Base-by-base conservation (phyloP, 2,888 invertebrate genomes). In the Lithosia quadra region DNA sequence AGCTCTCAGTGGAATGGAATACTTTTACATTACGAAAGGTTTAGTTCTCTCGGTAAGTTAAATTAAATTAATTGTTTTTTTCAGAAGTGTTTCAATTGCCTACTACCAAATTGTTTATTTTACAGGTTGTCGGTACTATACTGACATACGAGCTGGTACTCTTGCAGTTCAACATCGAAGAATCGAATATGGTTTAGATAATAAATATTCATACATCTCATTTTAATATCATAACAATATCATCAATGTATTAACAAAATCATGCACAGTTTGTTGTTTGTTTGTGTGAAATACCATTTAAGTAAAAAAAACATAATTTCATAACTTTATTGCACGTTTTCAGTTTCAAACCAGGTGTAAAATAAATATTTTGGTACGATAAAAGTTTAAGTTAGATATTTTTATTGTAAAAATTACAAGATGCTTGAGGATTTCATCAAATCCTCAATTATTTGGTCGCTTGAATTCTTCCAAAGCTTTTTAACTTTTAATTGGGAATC, bases 21-120 rank as follows among this genome's bases (percentile, higher is more conserved):
- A 95, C 73, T 96, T 96, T 78, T 88, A 92, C n/a, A 91, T 96
- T 15, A 95, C 95, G 0, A 91, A 95, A 70, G 95, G 95, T 69
- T 91, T 96, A 9, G 90, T 96, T 79, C 86, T 96, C 10, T 92
- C 95, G 49, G 96, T 96, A 86, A 92, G 94, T 88, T 2, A 58
- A 24, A 9, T 18, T 18, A 8, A n/a, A 7, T 33, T n/a, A 11
- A n/a, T n/a, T n/a, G n/a, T n/a, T n/a, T n/a, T n/a, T n/a, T n/a
- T n/a, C n/a, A n/a, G n/a, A n/a, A n/a, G n/a, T n/a, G n/a, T n/a
- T n/a, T n/a, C n/a, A 55, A 21, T 21, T 11, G 10, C 11, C 22
- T 11, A 33, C 2, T 9, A n/a, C 18, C 18, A 58, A 10, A n/a
- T n/a, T n/a, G n/a, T n/a, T n/a, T 34, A 34, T 57, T 1, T 57